phyloP scores from a whole-genome alignment of 2,797 vertebrate genomes.

The Zonotrichia albicollis region DNA sequence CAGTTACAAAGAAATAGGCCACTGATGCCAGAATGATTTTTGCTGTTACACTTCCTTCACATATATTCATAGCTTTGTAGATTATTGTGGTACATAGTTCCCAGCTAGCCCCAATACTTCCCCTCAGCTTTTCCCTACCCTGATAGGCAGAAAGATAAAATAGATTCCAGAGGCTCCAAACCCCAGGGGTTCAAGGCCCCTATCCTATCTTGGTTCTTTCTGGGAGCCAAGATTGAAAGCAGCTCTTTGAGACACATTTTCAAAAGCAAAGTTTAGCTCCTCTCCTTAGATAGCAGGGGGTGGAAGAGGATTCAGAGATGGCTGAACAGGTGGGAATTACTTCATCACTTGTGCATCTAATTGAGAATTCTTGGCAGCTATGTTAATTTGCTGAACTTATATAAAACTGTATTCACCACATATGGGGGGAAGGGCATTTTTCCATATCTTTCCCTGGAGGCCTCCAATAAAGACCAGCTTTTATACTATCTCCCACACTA shows the following conservation, averaged over 20 bases:
- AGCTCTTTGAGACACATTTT: background rate
- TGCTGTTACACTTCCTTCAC: background rate
- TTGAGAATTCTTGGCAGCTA: background rate
- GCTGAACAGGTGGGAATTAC: background rate
- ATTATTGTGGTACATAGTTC: background rate
- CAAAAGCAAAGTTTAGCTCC: background rate
- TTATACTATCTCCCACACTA: background rate
- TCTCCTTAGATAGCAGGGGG: background rate
- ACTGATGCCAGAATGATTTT: background rate
- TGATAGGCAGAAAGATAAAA: background rate
- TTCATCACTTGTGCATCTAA: background rate
- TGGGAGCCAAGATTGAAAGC: background rate
- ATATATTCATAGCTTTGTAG: background rate
- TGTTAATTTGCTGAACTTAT: background rate
- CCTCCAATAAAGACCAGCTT: background rate
- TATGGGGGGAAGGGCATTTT: background rate
- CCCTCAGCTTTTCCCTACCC: background rate
- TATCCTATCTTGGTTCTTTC: background rate
- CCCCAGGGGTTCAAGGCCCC: background rate
- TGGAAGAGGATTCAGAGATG: background rate
- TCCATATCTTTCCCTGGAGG: background rate
- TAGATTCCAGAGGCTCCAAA: background rate
- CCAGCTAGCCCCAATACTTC: background rate
- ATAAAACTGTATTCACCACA: background rate
- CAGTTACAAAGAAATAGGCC: constrained; percentile 85